phyloP scores from a whole-genome alignment of 2,113 vertebrate species.

The Athene cunicularia region DNA sequence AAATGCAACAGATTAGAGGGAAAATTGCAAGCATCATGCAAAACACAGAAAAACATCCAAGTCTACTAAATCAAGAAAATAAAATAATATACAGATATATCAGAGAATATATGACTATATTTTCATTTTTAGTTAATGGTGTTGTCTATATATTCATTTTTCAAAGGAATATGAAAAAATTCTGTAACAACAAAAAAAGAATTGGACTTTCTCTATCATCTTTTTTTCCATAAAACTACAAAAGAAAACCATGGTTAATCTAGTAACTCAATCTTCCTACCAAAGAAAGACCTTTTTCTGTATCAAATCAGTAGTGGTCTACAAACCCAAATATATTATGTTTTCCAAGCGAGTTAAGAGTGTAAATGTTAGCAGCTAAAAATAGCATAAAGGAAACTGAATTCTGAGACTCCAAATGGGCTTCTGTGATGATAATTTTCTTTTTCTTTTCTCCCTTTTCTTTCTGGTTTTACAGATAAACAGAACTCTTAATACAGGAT shows the following conservation, averaged over 20 bases:
- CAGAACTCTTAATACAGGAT: neutral
- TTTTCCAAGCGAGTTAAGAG: neutral
- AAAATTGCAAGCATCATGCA: conserved; percentile 2
- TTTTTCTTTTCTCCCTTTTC: neutral
- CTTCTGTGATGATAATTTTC: neutral
- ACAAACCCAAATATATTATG: neutral
- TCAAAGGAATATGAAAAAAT: neutral
- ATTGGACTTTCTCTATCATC: neutral
- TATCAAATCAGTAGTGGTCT: neutral
- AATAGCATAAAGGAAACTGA: neutral
- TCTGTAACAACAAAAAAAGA: neutral
- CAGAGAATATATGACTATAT: neutral
- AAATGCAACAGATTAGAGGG: conserved; percentile 19
- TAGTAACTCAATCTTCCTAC: neutral
- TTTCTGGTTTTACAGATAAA: neutral
- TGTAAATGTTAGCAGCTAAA: neutral
- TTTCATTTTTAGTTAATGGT: conserved; percentile 12
- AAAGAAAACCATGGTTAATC: neutral
- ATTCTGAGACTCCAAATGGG: neutral
- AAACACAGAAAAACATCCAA: neutral
- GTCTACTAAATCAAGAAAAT: conserved; percentile 30
- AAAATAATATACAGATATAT: neutral
- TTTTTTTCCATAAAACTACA: neutral
- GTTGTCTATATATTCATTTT: neutral
- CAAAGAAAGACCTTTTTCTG: neutral